These are phyloP conservation scores for Beroe forskalii DNA, from an alignment of 37 sponge, comb jelly and placozoan genomes.

Conservation along the genomic window DNA sequence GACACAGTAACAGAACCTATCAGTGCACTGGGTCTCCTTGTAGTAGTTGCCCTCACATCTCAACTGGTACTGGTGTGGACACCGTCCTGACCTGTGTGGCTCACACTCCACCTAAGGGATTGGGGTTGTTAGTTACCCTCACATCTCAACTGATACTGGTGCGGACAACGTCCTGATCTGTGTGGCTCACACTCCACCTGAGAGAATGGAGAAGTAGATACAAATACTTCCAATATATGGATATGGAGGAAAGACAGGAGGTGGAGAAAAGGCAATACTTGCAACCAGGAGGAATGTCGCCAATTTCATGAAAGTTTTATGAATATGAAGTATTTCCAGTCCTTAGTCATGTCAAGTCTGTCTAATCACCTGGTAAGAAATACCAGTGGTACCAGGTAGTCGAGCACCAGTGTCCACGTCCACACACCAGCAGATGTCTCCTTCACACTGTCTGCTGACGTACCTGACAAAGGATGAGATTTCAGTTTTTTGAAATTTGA, in stretches of 20 bases:
- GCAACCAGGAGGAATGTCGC: too few species aligned
- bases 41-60: conserved; percentile 48
- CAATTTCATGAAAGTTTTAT: too few species aligned
- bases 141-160: conserved; percentile 53
- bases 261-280: too few species aligned
- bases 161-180: conserved; percentile 7
- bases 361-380: conserved; percentile 52
- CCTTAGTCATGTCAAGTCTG: too few species aligned
- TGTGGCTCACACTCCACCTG: conserved; percentile 38
- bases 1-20: conserved; percentile 59
- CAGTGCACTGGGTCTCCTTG: conserved; percentile 47
- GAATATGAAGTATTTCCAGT: too few species aligned
- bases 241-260: too few species aligned
- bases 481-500: too few species aligned
- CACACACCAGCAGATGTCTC: conserved; percentile 58
- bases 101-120: conserved; percentile 34
- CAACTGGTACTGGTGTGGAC: conserved; percentile 39
- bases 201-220: too few species aligned
- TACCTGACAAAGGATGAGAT: background rate
- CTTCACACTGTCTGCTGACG: conserved; percentile 33
- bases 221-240: too few species aligned
- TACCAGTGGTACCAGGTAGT: conserved; percentile 41
- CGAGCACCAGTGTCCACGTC: conserved; percentile 37
- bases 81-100: conserved; percentile 28
- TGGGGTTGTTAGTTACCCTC: conserved; percentile 39